phyloP scores from a whole-genome alignment of 2,888 invertebrate genomes.

The Ennomos erosarius region DNA sequence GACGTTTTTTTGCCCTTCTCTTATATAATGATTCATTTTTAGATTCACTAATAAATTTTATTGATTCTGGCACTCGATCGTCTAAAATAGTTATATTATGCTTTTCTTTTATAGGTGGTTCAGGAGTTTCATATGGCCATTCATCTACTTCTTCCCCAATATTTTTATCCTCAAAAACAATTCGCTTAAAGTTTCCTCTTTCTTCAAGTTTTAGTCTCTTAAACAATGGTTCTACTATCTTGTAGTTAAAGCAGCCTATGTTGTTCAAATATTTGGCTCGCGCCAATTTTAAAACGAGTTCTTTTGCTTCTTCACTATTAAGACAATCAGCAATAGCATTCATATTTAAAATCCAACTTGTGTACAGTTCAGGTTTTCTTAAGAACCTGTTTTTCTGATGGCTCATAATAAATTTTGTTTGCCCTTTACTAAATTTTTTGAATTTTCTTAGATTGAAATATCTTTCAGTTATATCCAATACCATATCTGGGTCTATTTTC shows the following conservation, averaged over 20 bases:
- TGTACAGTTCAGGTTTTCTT: constrained; percentile 46
- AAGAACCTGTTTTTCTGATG: constrained; percentile 40
- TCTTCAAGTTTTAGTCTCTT: constrained; percentile 42
- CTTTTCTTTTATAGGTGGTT: constrained; percentile 21
- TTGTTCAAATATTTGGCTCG: constrained; percentile 37
- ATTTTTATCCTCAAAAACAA: constrained; percentile 50
- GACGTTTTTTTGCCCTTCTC: background rate
- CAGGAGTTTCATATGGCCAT: constrained; percentile 51
- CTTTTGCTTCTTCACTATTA: constrained; percentile 41
- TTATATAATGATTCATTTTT: constrained; percentile 1
- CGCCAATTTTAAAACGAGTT: constrained; percentile 41
- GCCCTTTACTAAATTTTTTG: constrained; percentile 31
- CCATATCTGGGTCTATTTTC: constrained; percentile 38
- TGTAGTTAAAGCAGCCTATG: constrained; percentile 38
- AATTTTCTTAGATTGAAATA: constrained; percentile 31
- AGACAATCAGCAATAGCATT: constrained; percentile 39
- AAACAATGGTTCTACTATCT: constrained; percentile 44
- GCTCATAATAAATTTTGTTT: constrained; percentile 43
- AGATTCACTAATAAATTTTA: constrained; percentile 9
- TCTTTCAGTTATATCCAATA: constrained; percentile 44
- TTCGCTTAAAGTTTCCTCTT: constrained; percentile 42
- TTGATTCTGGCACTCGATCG: constrained; percentile 29
- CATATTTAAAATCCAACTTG: constrained; percentile 39
- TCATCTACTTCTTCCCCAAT: constrained; percentile 37
- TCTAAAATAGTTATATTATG: constrained; percentile 36